These are phyloP conservation scores for Capitella teleta DNA, from an alignment of 1,140 invertebrate species.

Conservation along the genomic window DNA sequence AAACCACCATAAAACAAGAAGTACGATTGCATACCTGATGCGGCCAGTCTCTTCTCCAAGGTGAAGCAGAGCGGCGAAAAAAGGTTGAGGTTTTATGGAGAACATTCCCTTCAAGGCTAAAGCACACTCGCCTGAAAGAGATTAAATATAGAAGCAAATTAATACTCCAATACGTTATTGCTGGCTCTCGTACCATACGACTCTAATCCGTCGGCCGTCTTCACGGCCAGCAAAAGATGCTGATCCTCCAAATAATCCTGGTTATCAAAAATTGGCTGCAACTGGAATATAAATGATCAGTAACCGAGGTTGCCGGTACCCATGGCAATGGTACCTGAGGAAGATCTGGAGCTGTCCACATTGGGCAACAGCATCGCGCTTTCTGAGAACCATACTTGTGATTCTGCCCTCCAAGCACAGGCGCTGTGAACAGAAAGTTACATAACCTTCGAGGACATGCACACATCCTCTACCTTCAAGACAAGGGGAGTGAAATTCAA, in stretches of 20 bases:
- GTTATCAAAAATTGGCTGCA: slow-evolving; percentile 35
- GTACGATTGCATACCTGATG: slow-evolving; percentile 20
- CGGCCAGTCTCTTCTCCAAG: slow-evolving; percentile 34
- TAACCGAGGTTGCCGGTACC: not conserved
- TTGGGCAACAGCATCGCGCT: not conserved
- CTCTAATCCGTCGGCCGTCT: slow-evolving; percentile 28
- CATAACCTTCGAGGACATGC: not conserved
- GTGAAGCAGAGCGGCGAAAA: slow-evolving; percentile 28
- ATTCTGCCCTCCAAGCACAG: too few relatives aligned
- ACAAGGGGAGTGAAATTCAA: slow-evolving; percentile 37
- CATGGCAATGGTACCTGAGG: not conserved
- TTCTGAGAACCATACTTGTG: not conserved
- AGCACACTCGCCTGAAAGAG: slow-evolving; percentile 33
- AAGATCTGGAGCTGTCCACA: not conserved
- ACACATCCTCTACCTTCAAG: slow-evolving; percentile 27
- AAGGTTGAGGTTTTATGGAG: slow-evolving; percentile 20
- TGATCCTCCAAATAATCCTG: slow-evolving; percentile 34
- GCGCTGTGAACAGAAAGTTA: not conserved
- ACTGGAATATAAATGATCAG: slow-evolving; percentile 13
- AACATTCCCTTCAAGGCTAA: slow-evolving; percentile 30
- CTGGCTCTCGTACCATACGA: slow-evolving; percentile 27
- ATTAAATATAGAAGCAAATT: not conserved
- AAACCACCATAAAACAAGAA: not conserved
- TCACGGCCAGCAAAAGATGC: slow-evolving; percentile 36
- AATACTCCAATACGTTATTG: not conserved